Evolutionary conservation across 2,113 vertebrate species (phyloP), one percentile per base, ranked within the genome.

Genomic region (Micronycteris hirsuta): DNA sequence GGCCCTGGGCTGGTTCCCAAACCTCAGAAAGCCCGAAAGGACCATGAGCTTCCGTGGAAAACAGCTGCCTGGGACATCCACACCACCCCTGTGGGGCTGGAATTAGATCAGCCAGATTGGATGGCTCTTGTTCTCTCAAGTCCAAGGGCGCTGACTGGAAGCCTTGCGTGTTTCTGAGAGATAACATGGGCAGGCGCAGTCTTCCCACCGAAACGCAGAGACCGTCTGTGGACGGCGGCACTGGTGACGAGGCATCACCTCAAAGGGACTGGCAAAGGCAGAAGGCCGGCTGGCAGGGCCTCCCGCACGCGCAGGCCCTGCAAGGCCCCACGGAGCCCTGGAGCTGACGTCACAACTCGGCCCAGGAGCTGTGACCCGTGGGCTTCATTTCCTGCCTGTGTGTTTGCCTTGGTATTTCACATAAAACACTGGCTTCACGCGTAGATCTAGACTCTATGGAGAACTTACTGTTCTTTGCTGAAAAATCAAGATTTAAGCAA

Each of bases 401-500:
- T 20, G n/a, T 81, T 77, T 76, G 45, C 36, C 56, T 77, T 11
- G 9, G 68, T 38, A 78, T 54, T 84, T 82, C 41, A 63, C 11
- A 78, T 43, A 63, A 90, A 85, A 92, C 28, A 63, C 0, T 73
- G 38, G 56, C 73, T 85, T 95, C 58, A 8, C 45, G 8, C 89
- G 91, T 80, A 81, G 83, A 63, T 82, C 17, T 87, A 47, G 56
- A 61, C 26, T 54, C 52, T 67, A 28, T 0, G 77, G 16, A 54
- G 68, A 91, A 86, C 19, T 49, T 68, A 52, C 49, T 41, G 49
- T 43, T 85, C 73, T 88, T 86, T 13, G 49, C 4, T 45, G n/a
- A 77, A 93, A 97, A 67, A 45, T 76, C 49, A 33, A 93, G 70
- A 61, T 49, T 91, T 54, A 74, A 85, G 33, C 80, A 90, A 95